These are phyloP conservation scores for Emmelina monodactyla DNA, from an alignment of 2,888 invertebrate genomes.

Conservation along the genomic window DNA sequence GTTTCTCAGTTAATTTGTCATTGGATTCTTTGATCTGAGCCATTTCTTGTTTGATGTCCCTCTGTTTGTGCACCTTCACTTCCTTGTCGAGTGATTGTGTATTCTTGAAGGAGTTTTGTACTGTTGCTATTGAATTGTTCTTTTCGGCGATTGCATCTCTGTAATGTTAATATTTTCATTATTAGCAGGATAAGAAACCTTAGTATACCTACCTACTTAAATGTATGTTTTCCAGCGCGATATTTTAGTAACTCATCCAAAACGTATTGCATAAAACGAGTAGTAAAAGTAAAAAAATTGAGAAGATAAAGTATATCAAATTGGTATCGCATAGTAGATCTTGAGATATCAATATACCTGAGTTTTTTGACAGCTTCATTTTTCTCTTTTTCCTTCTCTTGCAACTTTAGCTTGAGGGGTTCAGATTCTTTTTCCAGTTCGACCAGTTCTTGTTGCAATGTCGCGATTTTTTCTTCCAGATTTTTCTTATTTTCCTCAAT, in stretches of 20 bases:
- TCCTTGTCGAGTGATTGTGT: constrained; percentile 62
- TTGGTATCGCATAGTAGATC: too few species aligned
- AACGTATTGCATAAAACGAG: too few species aligned
- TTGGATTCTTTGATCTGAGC: constrained; percentile 55
- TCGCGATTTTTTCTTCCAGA: constrained; percentile 43
- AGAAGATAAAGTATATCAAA: too few species aligned
- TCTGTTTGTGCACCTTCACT: constrained; percentile 61
- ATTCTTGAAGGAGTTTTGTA: constrained; percentile 50
- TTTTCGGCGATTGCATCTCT: constrained; percentile 48
- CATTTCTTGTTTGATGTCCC: constrained; percentile 63
- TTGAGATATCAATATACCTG: constrained; percentile 32
- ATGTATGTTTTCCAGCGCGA: too few species aligned
- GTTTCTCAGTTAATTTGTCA: constrained; percentile 51
- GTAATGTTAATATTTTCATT: constrained; percentile 11
- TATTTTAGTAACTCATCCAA: too few species aligned
- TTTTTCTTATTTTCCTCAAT: constrained; percentile 58
- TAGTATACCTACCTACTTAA: neutral
- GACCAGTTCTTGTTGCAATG: constrained; percentile 33
- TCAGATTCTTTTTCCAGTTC: constrained; percentile 34
- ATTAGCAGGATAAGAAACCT: neutral
- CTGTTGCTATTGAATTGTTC: constrained; percentile 42
- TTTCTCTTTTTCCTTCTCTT: constrained; percentile 39
- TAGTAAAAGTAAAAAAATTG: too few species aligned
- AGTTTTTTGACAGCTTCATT: constrained; percentile 38
- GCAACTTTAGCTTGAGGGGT: constrained; percentile 33